A percentile compares a stretch with the other conserved stretches of the same genome.
These are phyloP conservation scores for Apis mellifera DNA, from an alignment of 1,140 invertebrate species.

Conservation along the genomic window Amel_HAv3.1 CM009934.2:11092001-11092500, in stretches of 20 bases:
- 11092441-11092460: background rate
- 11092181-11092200: constrained; percentile 48
- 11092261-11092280: background rate
- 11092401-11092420: background rate
- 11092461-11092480: background rate
- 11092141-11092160: constrained; percentile 59
- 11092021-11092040: constrained; percentile 56
- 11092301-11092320: background rate
- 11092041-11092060: constrained; percentile 35
- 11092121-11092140: constrained; percentile 51
- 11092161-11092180: constrained; percentile 44
- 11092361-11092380: background rate
- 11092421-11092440: background rate
- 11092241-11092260: background rate
- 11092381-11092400: background rate
- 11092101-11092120: constrained; percentile 49
- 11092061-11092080: constrained; percentile 48
- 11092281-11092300: constrained; percentile 9
- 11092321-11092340: background rate
- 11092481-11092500: background rate
- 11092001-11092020: constrained; percentile 39
- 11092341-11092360: background rate
- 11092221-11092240: constrained; percentile 27
- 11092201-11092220: constrained; percentile 20
- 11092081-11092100: constrained; percentile 58